Percentiles rank a stretch among this genome's conserved stretches.
Evolutionary conservation across 2,797 vertebrate species (phyloP).

Genomic region (Amniataba percoides): DNA sequence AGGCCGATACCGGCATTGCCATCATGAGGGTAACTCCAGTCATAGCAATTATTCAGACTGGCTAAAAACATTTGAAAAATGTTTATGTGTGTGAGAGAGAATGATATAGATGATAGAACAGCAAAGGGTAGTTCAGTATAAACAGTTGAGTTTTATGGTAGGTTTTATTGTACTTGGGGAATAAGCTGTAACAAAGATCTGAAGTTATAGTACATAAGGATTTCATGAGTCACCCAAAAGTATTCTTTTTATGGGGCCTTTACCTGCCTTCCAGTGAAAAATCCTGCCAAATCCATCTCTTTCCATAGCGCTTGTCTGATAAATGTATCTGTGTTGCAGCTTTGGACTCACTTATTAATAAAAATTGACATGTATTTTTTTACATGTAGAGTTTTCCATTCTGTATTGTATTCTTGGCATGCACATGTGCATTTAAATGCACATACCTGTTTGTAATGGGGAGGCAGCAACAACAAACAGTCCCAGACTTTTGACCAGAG

Average conservation of each 20-base stretch:
- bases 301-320: slow-evolving; percentile 2
- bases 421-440: slow-evolving; percentile 15
- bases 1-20: slow-evolving; percentile 48
- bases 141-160: neutral
- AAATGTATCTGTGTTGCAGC: slow-evolving; percentile 18
- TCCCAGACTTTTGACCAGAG: slow-evolving; percentile 41
- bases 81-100: neutral
- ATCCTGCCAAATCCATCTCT: neutral
- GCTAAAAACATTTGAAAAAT: neutral
- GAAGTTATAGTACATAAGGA: neutral
- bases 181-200: neutral
- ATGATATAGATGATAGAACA: neutral
- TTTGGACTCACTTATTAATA: slow-evolving; percentile 12
- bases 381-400: slow-evolving; percentile 2
- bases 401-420: slow-evolving; percentile 16
- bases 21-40: slow-evolving; percentile 29
- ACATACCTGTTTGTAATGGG: slow-evolving; percentile 20
- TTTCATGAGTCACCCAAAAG: slow-evolving; percentile 18
- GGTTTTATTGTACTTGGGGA: neutral
- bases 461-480: slow-evolving; percentile 34
- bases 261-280: slow-evolving; percentile 4
- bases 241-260: slow-evolving; percentile 4
- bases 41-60: slow-evolving; percentile 22
- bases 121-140: neutral
- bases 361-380: slow-evolving; percentile 13